These are phyloP conservation scores for Erinaceus europaeus DNA, from an alignment of 2,113 vertebrate genomes.

Conservation along the genomic window DNA sequence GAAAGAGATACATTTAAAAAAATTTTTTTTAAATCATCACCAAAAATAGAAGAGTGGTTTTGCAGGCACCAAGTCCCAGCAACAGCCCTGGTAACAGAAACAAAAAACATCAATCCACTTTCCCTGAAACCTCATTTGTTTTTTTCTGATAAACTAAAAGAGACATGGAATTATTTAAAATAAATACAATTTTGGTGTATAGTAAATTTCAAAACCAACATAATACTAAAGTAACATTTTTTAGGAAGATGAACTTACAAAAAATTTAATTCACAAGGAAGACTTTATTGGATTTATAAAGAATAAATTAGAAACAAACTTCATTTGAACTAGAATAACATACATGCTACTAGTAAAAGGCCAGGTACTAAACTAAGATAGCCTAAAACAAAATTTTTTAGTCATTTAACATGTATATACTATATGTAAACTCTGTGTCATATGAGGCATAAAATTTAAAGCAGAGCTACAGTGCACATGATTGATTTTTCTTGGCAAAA, in stretches of 20 bases:
- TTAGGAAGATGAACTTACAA: constrained; percentile 1
- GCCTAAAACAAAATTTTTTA: not conserved
- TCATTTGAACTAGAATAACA: constrained; percentile 12
- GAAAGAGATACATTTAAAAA: too few species aligned
- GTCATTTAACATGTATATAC: constrained; percentile 23
- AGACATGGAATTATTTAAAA: constrained; percentile 73
- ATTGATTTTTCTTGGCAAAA: constrained; percentile 75
- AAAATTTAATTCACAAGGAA: constrained; percentile 33
- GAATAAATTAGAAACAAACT: constrained; percentile 40
- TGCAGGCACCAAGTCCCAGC: too few species aligned
- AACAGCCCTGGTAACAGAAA: too few species aligned
- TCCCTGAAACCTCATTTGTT: constrained; percentile 76
- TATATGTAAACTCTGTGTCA: constrained; percentile 57
- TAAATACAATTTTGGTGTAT: constrained; percentile 45
- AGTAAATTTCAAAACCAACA: constrained; percentile 33
- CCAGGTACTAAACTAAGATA: not conserved
- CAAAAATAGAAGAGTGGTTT: too few species aligned
- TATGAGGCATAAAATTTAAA: constrained; percentile 64
- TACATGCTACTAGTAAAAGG: constrained; percentile 25
- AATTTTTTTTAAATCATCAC: too few species aligned
- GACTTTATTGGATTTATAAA: constrained; percentile 2
- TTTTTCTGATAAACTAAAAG: constrained; percentile 75
- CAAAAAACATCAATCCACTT: too few species aligned
- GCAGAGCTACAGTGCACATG: constrained; percentile 39
- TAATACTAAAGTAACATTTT: not conserved